Percentiles rank a stretch among this genome's conserved stretches.
These are phyloP conservation scores for Symphodus melops DNA, from an alignment of 2,113 vertebrate species.

Conservation along the genomic window DNA sequence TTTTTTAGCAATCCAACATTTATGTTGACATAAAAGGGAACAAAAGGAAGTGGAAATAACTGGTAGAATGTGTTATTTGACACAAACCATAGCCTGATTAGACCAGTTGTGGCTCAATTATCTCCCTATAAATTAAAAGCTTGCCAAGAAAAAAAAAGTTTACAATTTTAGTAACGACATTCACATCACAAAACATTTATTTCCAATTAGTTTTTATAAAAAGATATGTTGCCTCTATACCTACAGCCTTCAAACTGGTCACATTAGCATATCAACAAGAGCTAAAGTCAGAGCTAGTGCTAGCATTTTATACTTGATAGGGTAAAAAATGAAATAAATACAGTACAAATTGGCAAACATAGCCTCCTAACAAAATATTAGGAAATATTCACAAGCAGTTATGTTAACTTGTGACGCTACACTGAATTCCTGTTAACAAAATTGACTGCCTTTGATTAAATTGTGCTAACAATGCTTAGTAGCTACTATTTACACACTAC, in stretches of 20 bases:
- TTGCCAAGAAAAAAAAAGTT: background rate
- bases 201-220: background rate
- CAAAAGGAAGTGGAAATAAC: background rate
- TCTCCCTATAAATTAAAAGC: background rate
- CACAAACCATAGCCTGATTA: conserved; percentile 12
- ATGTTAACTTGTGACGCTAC: background rate
- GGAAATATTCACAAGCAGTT: too few species aligned
- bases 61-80: background rate
- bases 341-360: too few species aligned
- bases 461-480: background rate
- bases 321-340: too few species aligned
- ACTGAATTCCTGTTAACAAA: background rate
- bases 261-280: too few species aligned
- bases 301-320: too few species aligned
- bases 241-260: too few species aligned
- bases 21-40: conserved; percentile 14
- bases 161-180: background rate
- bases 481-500: background rate
- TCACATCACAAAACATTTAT: background rate
- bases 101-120: background rate
- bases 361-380: background rate
- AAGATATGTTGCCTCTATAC: background rate
- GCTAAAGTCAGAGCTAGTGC: too few species aligned
- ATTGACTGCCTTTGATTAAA: background rate
- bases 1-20: conserved; percentile 25